Conservation (phyloP, 1,140 invertebrate genomes). For the Diachasmimorpha longicaudata region DNA sequence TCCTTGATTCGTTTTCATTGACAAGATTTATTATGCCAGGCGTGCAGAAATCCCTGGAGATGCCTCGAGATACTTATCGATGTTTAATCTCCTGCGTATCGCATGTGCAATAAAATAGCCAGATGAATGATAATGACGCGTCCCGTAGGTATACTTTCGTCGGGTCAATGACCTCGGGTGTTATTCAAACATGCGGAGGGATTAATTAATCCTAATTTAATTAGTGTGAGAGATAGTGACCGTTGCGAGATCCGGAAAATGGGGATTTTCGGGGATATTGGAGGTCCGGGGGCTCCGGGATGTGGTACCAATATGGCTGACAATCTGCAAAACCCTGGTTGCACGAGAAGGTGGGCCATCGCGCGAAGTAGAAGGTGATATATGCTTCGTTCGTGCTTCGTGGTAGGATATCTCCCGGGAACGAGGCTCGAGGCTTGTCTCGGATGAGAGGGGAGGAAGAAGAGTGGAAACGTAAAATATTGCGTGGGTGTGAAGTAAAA, state of each 20-base stretch:
- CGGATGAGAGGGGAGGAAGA: slow-evolving; percentile 18
- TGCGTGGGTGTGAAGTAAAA: slow-evolving; percentile 59
- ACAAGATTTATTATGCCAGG: slow-evolving; percentile 50
- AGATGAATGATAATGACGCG: slow-evolving; percentile 1
- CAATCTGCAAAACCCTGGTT: neutral
- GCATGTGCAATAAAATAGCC: slow-evolving; percentile 4
- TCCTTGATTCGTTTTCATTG: slow-evolving; percentile 57
- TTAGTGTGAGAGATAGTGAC: neutral
- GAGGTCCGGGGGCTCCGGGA: neutral
- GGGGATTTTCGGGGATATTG: neutral
- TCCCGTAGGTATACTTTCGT: neutral
- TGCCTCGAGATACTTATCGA: neutral
- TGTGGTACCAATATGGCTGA: slow-evolving; percentile 44
- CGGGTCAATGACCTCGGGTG: neutral
- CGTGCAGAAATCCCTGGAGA: neutral
- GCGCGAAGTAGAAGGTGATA: slow-evolving; percentile 51
- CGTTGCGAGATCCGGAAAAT: neutral
- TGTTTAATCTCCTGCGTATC: neutral
- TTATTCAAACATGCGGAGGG: neutral
- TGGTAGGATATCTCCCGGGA: slow-evolving; percentile 21
- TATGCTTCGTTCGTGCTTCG: slow-evolving; percentile 40
- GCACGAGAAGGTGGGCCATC: slow-evolving; percentile 9
- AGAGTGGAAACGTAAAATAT: slow-evolving; percentile 44
- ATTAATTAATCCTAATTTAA: neutral
- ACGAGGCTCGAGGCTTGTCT: slow-evolving; percentile 10